These are phyloP conservation scores for Bathynomus jamesi DNA, from an alignment of 1,140 invertebrate genomes.

Conservation along the genomic window DNA sequence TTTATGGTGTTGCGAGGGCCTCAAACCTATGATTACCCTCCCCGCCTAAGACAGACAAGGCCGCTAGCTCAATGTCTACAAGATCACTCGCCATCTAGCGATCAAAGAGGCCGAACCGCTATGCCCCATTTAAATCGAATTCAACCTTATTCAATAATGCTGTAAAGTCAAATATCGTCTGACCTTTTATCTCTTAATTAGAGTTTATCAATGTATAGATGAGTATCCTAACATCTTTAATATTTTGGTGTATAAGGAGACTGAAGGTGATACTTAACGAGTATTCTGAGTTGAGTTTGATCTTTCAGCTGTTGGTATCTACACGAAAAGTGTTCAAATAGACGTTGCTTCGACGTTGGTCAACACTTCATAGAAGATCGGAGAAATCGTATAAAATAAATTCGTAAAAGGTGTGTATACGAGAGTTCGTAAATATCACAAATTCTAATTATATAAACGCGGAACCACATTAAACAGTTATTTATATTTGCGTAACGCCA, in stretches of 20 bases:
- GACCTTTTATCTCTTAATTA: slow-evolving; percentile 20
- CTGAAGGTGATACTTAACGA: background rate
- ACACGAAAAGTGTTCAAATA: background rate
- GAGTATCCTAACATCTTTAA: background rate
- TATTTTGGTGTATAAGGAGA: background rate
- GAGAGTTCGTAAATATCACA: slow-evolving; percentile 5
- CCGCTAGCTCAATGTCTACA: slow-evolving; percentile 30
- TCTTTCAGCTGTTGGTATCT: slow-evolving; percentile 1
- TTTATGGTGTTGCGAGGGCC: slow-evolving; percentile 36
- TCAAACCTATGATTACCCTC: slow-evolving; percentile 34
- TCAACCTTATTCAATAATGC: slow-evolving; percentile 18
- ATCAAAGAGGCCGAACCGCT: slow-evolving; percentile 20
- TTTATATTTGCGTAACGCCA: slow-evolving; percentile 32
- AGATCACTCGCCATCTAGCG: slow-evolving; percentile 22
- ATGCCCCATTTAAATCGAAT: slow-evolving; percentile 8
- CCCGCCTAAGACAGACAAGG: slow-evolving; percentile 26
- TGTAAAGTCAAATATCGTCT: slow-evolving; percentile 12
- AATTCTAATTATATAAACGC: slow-evolving; percentile 19
- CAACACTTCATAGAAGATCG: background rate
- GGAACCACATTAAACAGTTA: slow-evolving; percentile 29
- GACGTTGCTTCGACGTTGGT: background rate
- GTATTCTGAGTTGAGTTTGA: background rate
- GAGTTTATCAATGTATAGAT: background rate
- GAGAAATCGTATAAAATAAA: slow-evolving; percentile 1
- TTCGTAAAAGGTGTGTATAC: background rate